A percentile compares a stretch with the other conserved stretches of the same genome.
Evolutionary conservation across 2,888 invertebrate genomes (phyloP).

Genomic region (Cephonodes hylas): DNA sequence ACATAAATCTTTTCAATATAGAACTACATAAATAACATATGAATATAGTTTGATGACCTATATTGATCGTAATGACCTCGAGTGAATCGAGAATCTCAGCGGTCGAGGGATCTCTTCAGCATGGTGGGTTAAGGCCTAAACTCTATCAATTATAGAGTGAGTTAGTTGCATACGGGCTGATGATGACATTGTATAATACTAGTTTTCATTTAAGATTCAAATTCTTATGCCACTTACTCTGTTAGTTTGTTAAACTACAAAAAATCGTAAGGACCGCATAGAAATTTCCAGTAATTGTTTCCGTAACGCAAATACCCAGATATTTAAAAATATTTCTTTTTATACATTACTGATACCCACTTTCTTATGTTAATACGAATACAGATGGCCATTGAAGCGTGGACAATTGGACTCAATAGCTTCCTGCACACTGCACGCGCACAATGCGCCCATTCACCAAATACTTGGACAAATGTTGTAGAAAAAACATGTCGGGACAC

Average conservation of each 20-base stretch:
- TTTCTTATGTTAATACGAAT: conserved; percentile 49
- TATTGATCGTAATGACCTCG: no score
- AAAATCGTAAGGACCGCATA: background rate
- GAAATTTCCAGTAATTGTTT: background rate
- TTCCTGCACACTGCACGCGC: conserved; percentile 63
- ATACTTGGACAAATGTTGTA: conserved; percentile 42
- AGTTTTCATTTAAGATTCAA: no score
- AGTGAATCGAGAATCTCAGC: no score
- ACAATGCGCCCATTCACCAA: conserved; percentile 65
- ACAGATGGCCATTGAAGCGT: conserved; percentile 53
- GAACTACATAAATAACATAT: no score
- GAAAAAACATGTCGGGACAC: conserved; percentile 35
- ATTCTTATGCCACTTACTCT: no score
- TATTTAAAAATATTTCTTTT: conserved; percentile 23
- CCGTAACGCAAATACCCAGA: background rate
- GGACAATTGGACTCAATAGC: conserved; percentile 65
- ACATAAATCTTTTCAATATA: no score
- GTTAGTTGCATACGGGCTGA: no score
- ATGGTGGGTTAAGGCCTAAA: no score
- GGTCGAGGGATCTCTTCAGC: no score
- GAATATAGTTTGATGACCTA: no score
- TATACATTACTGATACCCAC: conserved; percentile 36
- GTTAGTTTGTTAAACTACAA: background rate
- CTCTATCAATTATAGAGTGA: no score
- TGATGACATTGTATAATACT: no score